Base-by-base conservation (phyloP, 2,113 vertebrate species). In the Xiphophorus maculatus region DNA sequence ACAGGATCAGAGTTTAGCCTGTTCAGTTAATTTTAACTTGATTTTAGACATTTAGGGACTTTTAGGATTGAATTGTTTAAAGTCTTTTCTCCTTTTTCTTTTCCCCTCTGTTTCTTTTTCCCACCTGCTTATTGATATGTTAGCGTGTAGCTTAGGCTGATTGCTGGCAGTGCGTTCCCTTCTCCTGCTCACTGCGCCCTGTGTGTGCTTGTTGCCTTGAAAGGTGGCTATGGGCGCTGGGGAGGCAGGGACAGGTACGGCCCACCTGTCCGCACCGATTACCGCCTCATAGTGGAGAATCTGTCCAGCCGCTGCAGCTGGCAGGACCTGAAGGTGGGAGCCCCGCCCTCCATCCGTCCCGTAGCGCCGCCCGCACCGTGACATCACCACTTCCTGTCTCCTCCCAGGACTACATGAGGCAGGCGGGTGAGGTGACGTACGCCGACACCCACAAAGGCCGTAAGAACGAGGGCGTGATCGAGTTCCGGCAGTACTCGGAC, bases 221-320 rank as follows among this genome's bases (percentile, higher is more conserved):
- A 98, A 97, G 97, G 96, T 96, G 96, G 96, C 83, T 91, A 97
- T 94, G 96, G 97, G 79, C 97, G 97, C 92, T 97, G 96, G 90
- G 96, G 96, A 91, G 96, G 96, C 90, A 95, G 96, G 93, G 97
- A 99, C 94, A 94, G 97, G 87, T 97, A 97, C 27, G 97, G 98
- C 81, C 98, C 98, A 77, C 98, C 98, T 0, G 96, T 97, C 69
- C 95, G 97, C 89, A 98, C 97, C 76, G 97, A 99, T 90, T 99
- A 99, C 94, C 96, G 98, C 73, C 96, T 99, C 85, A 97, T 98
- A 93, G 97, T 99, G 90, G 97, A 99, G 93, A 99, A 99, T 93
- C 94, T 98, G 88, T 99, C 98, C 83, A 98, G 97, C 89, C 97
- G 97, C 79, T 99, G 98, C 94, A 99, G 97, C 93, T 99, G 97